Conservation (phyloP, 2,797 vertebrate species). For the Natrix natrix region DNA sequence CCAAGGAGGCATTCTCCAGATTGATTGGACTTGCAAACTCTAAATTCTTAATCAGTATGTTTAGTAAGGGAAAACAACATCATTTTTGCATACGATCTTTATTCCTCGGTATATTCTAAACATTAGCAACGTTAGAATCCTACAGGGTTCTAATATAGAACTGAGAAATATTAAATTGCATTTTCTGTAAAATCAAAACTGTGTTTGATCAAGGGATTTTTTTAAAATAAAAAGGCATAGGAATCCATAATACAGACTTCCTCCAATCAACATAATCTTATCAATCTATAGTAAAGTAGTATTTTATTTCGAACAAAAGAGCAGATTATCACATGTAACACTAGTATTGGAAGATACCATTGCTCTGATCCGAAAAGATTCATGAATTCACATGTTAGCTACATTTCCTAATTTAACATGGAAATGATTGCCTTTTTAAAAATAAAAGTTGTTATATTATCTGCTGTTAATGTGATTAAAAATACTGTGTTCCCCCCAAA, state of each 20-base stretch:
- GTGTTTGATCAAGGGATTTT: accelerated
- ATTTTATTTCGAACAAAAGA: conserved; percentile 27
- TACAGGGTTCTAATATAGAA: background rate
- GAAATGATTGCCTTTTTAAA: background rate
- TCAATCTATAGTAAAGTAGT: conserved; percentile 27
- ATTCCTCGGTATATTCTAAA: background rate
- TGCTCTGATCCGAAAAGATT: background rate
- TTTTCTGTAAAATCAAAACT: background rate
- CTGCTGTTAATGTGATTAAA: too few relatives aligned
- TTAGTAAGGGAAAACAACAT: background rate
- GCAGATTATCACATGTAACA: background rate
- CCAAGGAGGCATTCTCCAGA: background rate
- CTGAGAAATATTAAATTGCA: background rate
- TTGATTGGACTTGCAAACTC: background rate
- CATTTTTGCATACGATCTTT: background rate
- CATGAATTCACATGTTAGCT: accelerated
- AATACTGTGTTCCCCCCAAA: too few relatives aligned
- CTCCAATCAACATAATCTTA: conserved; percentile 21
- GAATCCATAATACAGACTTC: conserved; percentile 1
- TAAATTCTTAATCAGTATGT: background rate
- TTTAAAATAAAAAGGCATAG: background rate
- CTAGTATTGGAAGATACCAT: background rate
- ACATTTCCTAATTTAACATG: background rate
- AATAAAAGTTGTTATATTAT: background rate
- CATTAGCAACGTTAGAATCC: background rate